Evolutionary conservation across 2,113 vertebrate genomes (phyloP).

Genomic region (Nyctibius bracteatus): DNA sequence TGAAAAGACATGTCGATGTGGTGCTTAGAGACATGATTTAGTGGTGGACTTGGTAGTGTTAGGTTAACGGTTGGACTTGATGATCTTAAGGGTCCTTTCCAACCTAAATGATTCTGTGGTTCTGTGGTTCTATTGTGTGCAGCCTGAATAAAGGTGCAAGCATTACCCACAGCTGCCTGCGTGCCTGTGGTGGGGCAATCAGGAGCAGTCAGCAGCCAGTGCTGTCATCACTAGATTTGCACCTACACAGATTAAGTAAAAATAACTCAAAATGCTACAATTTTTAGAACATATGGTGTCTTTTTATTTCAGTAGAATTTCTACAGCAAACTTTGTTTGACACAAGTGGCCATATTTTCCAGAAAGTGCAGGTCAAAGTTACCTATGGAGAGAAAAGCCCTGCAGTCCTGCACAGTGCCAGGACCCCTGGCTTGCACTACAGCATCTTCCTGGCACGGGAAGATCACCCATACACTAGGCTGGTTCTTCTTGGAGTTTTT

Average conservation of each 20-base stretch:
- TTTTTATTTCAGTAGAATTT: background rate
- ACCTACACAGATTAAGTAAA: background rate
- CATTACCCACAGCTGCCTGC: rapidly evolving
- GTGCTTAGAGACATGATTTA: too few relatives aligned
- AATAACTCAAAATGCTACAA: background rate
- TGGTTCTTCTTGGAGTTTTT: background rate
- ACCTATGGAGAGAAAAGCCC: background rate
- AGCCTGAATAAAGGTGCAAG: background rate
- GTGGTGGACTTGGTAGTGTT: too few relatives aligned
- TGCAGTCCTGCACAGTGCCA: background rate
- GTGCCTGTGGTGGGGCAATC: rapidly evolving
- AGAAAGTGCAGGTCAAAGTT: background rate
- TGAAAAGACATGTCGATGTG: too few relatives aligned
- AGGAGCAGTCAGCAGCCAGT: background rate
- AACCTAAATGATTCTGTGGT: too few relatives aligned
- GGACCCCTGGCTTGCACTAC: background rate
- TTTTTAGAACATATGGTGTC: background rate
- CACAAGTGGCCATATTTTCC: background rate
- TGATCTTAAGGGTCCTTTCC: too few relatives aligned
- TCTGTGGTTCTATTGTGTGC: too few relatives aligned
- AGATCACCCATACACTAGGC: background rate
- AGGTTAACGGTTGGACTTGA: too few relatives aligned
- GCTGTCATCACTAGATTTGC: background rate
- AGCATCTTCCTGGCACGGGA: background rate
- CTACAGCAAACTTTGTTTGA: background rate